Conservation (phyloP, 2,797 vertebrate genomes). For the Siniperca scherzeri region DNA sequence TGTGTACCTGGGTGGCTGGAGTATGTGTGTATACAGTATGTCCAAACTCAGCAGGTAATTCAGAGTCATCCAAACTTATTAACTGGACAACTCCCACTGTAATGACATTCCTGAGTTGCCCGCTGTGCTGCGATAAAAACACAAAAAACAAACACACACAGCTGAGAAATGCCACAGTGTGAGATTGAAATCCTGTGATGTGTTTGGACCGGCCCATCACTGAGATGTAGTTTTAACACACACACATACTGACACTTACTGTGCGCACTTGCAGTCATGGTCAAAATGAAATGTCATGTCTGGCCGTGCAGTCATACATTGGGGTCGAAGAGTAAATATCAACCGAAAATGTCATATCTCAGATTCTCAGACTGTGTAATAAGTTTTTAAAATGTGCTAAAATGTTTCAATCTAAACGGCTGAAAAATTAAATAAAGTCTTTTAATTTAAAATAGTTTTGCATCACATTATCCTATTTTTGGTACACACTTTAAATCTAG, state of each 20-base stretch:
- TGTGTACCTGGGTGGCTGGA: background rate
- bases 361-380: background rate
- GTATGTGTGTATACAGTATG: slow-evolving; percentile 19
- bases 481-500: background rate
- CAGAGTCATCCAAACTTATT: slow-evolving; percentile 63
- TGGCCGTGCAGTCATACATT: background rate
- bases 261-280: background rate
- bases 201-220: slow-evolving; percentile 27
- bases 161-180: slow-evolving; percentile 31
- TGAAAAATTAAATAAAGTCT: background rate
- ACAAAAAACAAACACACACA: background rate
- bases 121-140: slow-evolving; percentile 35
- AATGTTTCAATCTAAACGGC: background rate
- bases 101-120: slow-evolving; percentile 53
- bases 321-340: slow-evolving; percentile 11
- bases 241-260: background rate
- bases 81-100: slow-evolving; percentile 52
- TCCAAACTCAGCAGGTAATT: slow-evolving; percentile 56
- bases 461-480: background rate
- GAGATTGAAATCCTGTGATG: slow-evolving; percentile 33
- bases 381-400: background rate
- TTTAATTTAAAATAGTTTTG: background rate
- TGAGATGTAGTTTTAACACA: slow-evolving; percentile 19
- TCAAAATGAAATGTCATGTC: slow-evolving; percentile 19
- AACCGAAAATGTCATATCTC: slow-evolving; percentile 7